Base-by-base conservation (phyloP, 2,888 invertebrate genomes). In the Koerneria pararmatus region DNA sequence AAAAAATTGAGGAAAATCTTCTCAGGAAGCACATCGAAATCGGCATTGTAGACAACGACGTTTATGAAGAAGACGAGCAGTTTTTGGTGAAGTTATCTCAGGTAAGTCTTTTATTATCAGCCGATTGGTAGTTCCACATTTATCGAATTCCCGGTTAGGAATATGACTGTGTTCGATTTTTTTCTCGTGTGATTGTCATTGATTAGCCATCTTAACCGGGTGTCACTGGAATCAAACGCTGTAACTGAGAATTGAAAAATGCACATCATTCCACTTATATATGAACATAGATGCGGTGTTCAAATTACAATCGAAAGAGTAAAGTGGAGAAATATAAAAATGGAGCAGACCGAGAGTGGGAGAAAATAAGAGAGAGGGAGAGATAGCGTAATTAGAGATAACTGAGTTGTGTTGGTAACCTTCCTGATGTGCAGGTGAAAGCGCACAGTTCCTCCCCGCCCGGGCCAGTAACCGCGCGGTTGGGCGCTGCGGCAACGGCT, bases 31-130 rank as follows among this genome's bases (percentile, higher is more conserved):
- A 89, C 69, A 78, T 98, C 84, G 88, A 89, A 67, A 88, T 98
- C 56, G 91, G 92, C 82, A 93, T 98, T 48, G 93, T 98, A 74
- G 98, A 98, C 83, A 97, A 98, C 83, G 97, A 98, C 76, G 91
- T 97, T 1, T 98, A 98, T 85, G 98, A 98, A 84, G 94, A 95
- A 83, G 98, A 98, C 84, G 98, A 98, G 86, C 94, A 97, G 86
- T 97, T 98, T 85, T 95, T 91, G 85, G 90, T 95, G 66, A 89
- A 92, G 46, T 84, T 88, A 60, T 85, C 85, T 74, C 88, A 88
- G 58, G 74, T 73, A 32, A 54, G 67, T 19, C n/a, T n/a, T n/a
- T n/a, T n/a, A n/a, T n/a, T n/a, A n/a, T n/a, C n/a, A n/a, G n/a
- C n/a, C n/a, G n/a, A n/a, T n/a, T n/a, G n/a, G n/a, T n/a, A n/a